Evolutionary conservation across 1,140 invertebrate species (phyloP).

Genomic region (Patella vulgata): DNA sequence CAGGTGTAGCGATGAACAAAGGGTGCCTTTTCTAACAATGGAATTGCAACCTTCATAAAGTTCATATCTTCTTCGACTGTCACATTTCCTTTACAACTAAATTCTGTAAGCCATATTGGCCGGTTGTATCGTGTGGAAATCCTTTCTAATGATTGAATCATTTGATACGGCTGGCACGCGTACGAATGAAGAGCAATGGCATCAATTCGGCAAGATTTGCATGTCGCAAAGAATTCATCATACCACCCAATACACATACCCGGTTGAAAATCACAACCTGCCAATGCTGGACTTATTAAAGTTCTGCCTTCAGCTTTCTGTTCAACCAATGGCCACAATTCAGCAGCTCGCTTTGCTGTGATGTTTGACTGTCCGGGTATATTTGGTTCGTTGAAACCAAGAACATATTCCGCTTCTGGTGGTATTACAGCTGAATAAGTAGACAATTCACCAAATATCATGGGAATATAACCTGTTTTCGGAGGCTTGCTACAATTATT

Average conservation of each 20-base stretch:
- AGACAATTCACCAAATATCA: too few relatives aligned
- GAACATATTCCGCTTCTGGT: constrained; percentile 19
- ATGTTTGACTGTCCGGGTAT: constrained; percentile 30
- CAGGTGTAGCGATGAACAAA: too few relatives aligned
- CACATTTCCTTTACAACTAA: constrained; percentile 30
- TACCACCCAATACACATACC: constrained; percentile 39
- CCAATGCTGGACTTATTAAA: constrained; percentile 28
- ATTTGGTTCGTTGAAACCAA: constrained; percentile 45
- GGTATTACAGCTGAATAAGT: too few relatives aligned
- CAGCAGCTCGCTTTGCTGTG: constrained; percentile 22
- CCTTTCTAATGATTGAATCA: constrained; percentile 33
- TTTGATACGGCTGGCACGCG: constrained; percentile 31
- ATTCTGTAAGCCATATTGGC: constrained; percentile 40
- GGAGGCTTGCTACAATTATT: too few relatives aligned
- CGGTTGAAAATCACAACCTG: constrained; percentile 12
- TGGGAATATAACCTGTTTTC: too few relatives aligned
- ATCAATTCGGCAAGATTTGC: constrained; percentile 32
- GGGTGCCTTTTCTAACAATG: constrained; percentile 26
- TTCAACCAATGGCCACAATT: constrained; percentile 27
- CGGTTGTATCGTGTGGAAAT: constrained; percentile 33
- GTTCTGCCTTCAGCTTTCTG: constrained; percentile 10
- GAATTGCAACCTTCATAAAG: constrained; percentile 36
- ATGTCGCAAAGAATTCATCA: constrained; percentile 35
- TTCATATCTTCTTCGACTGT: constrained; percentile 27
- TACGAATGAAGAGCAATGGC: constrained; percentile 43